Evolutionary conservation across 2,797 vertebrate genomes (phyloP), one percentile per base, ranked within the genome.

Genomic region (Myripristis jacobus): DNA sequence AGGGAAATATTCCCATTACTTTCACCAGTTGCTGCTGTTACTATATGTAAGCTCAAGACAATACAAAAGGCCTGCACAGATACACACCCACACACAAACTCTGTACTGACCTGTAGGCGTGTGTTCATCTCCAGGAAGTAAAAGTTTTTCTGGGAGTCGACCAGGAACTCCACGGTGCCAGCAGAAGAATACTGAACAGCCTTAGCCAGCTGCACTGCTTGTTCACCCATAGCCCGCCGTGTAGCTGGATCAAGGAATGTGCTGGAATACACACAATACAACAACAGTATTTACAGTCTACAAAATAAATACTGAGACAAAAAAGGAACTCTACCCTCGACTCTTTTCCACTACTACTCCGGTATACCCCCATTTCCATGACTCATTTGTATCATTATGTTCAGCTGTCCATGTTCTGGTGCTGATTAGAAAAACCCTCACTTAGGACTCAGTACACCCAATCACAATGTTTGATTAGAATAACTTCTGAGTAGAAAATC

Each of bases 121-220:
- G 98, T 99, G 92, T 99, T 99, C 98, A 99, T 99, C 94, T 99
- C 98, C 73, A 99, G 94, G 88, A 99, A 99, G 90, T 95, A 99
- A 86, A 99, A 99, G 91, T 97, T 97, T 90, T 95, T 99, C 62
- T 87, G 90, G 0, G 97, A 96, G 80, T 99, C 98, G 67, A 99
- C 95, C 77, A 99, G 96, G 87, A 99, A 99, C 94, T 99, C 98
- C 62, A 99, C 98, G 0, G 98, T 99, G 65, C 98, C 98, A 15
- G 97, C 98, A 73, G 98, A 99, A 3, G 96, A 98, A 86, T 99
- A 99, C 71, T 95, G 91, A 6, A 99, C 98, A 0, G 97, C 96
- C 92, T 93, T 96, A 72, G 98, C 97, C 84, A 99, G 94, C 84
- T 96, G 94, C 43, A 99, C 96, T 0, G 98, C 97, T 91, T 99